Percentiles rank a stretch among this genome's conserved stretches.
Conservation (phyloP, 37 sponge, comb jelly and placozoan species). For the Axinella damicornis region DNA sequence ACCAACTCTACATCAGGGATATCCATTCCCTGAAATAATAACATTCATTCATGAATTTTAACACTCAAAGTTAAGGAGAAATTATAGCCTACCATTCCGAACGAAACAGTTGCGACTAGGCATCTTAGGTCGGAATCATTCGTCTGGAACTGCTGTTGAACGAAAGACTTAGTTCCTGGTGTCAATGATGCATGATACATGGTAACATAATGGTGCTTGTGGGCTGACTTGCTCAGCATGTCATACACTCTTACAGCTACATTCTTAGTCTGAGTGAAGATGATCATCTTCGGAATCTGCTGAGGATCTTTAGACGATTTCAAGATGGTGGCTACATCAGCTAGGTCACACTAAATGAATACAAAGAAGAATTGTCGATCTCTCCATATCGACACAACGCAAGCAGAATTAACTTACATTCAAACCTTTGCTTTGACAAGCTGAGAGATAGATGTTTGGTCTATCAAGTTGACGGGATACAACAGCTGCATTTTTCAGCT, state of each 20-base stretch:
- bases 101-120: no score
- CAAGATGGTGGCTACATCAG: neutral
- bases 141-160: no score
- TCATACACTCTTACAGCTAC: neutral
- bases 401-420: neutral
- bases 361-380: no score
- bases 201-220: no score
- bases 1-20: neutral
- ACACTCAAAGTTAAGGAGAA: no score
- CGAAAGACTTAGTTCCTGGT: no score
- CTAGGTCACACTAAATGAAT: neutral
- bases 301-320: neutral
- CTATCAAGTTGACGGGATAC: neutral
- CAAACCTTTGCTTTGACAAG: neutral
- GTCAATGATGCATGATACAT: no score
- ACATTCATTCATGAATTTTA: no score
- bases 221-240: no score
- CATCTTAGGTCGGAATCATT: neutral
- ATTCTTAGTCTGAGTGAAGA: neutral
- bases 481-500: neutral
- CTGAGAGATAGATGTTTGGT: neutral
- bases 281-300: neutral
- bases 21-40: constrained; percentile 28
- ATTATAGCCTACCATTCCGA: no score
- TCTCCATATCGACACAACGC: no score